These are phyloP conservation scores for Gallinago stenura DNA, from an alignment of 2,797 vertebrate genomes.

Conservation along the genomic window DNA sequence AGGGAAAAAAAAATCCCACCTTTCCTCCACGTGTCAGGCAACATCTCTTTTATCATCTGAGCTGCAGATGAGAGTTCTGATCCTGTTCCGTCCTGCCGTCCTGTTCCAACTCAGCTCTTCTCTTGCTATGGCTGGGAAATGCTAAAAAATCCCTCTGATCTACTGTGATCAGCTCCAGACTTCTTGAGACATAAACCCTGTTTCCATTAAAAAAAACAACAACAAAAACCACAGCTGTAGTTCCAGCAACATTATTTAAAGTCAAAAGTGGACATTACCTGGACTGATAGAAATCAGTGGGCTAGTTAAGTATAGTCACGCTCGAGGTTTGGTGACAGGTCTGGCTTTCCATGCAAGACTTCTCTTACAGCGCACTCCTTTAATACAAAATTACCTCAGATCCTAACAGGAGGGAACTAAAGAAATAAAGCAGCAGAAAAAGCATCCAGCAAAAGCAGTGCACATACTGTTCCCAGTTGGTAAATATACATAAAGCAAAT, in stretches of 20 bases:
- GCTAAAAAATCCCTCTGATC: neutral
- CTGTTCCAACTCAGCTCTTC: neutral
- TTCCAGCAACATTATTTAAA: neutral
- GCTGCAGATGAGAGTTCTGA: slow-evolving; percentile 4
- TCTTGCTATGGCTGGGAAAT: neutral
- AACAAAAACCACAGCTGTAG: rapidly evolving
- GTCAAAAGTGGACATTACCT: neutral
- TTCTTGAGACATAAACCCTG: neutral
- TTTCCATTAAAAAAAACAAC: neutral
- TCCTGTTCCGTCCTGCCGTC: neutral
- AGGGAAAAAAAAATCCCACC: neutral
- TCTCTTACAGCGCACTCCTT: neutral
- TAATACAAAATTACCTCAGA: neutral
- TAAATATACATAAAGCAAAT: neutral
- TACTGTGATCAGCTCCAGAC: neutral
- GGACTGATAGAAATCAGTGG: neutral
- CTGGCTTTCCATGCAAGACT: neutral
- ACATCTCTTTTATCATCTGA: slow-evolving; percentile 38
- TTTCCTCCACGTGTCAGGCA: slow-evolving; percentile 1
- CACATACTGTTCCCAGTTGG: neutral
- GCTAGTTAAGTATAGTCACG: neutral
- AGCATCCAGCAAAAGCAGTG: neutral
- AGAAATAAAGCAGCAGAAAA: neutral
- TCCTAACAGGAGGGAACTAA: neutral
- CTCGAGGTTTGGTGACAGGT: neutral